Base-by-base conservation (phyloP, 92 coral and sea anemone species). In the Phenganax stokvisi region DNA sequence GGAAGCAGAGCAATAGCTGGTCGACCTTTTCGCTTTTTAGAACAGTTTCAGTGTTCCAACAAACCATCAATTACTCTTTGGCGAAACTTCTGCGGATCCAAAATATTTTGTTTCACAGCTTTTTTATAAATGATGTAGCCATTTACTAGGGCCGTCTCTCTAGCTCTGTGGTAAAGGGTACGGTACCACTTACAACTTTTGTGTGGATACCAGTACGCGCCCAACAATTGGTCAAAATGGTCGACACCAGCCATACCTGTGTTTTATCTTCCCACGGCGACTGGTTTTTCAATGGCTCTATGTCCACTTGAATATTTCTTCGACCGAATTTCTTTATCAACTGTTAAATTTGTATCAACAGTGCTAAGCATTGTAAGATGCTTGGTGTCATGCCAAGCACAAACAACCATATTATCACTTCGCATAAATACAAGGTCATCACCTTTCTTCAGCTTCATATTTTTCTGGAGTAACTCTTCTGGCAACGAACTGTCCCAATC, bases 321-420 rank as follows among this genome's bases (percentile, higher is more conserved):
- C 64, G 63, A 28, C 61, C 91, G 86, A 13, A 90, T 87, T 64
- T 55, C 54, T 77, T 90, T 90, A 30, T 75, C 56, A 10, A 87
- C 66, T 37, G 89, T 87, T n/a, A 66, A 12, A 16, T 80, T 64
- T 17, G 84, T 88, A 84, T 90, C 82, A 57, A 80, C 52, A 30
- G 89, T 90, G 59, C 68, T 81, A 3, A 90, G 72, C 58, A 90
- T 70, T 10, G 66, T 54, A 13, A 90, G 70, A 30, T 77, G 61
- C 73, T 87, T 84, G 37, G 85, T 85, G 56, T 90, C 93, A 79
- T 90, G 88, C 90, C 93, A 90, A 8, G 89, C 89, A 83, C 90
- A 85, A n/a, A 86, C 89, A 20, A 90, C 57, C 56, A 90, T 53
- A 83, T 90, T 52, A 15, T 56, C 88, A 53, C n/a, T 56, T 63